Evolutionary conservation across 1,140 invertebrate species (phyloP), one percentile per base, ranked within the genome.

Genomic region (Lepidostoma basale): DNA sequence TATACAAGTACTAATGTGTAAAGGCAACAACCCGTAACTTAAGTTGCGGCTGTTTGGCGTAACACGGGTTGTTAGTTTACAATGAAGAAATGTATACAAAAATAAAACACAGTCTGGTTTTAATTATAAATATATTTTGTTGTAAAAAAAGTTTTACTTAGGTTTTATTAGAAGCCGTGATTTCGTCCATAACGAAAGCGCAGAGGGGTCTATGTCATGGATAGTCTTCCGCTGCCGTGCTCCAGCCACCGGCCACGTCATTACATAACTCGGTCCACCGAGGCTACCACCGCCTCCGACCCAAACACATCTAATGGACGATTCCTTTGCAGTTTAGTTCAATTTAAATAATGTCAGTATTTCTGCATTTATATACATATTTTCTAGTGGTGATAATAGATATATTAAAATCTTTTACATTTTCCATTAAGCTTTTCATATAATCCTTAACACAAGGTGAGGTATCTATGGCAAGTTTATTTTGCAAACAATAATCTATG

Each of bases 121-220:
- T 33, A 66, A 66, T 54, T 66, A 66, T 52, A 66, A 66, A 66
- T 66, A 66, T 66, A 66, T 66, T 66, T 66, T 66, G 64, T 58
- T 58, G 64, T 66, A 66, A 66, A 66, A 65, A 66, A 66, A 65
- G 52, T 58, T 66, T 66, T 14, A 45, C 36, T 56, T 65, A 65
- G 28, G 28, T 39, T 49, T 54, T 65, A 65, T 65, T 65, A 54
- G 22, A 65, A 65, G 62, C 47, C 22, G 62, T 56, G 47, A 54
- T 16, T 4, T 64, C n/a, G 3, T 5, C 14, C 3, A 12, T 16
- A 14, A 33, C 14, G 28, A 56, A n/a, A 12, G 45, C 23, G 14
- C 45, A 23, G 3, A 23, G 18, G 26, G n/a, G 10, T 4, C 33
- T 18, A 30, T 56, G 52, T 56, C 52, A 56, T 56, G 52, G 52